These are phyloP conservation scores for Solen grandis DNA, from an alignment of 1,140 invertebrate genomes.

Conservation along the genomic window DNA sequence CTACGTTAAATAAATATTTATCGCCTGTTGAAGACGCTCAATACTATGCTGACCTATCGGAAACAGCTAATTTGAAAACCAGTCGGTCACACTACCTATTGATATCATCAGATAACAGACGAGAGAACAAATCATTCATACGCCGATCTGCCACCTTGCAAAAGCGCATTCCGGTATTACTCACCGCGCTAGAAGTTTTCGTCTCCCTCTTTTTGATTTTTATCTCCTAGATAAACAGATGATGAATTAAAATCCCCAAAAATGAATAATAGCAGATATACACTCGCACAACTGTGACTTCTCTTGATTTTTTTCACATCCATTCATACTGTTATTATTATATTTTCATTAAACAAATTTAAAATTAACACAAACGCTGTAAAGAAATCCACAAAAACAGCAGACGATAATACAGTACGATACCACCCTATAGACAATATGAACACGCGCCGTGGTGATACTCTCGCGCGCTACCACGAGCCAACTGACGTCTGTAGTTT, in stretches of 20 bases:
- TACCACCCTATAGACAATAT: not conserved
- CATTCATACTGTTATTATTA: not conserved
- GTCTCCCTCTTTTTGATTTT: not conserved
- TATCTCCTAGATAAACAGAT: constrained; percentile 30
- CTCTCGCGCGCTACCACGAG: constrained; percentile 31
- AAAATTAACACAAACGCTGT: not conserved
- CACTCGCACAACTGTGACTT: constrained; percentile 12
- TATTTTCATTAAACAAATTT: not conserved
- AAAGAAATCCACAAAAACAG: not conserved
- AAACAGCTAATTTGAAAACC: constrained; percentile 14
- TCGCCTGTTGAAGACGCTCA: not conserved
- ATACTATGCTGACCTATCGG: not conserved
- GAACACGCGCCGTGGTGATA: constrained; percentile 38
- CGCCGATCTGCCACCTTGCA: not conserved
- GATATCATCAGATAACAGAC: not conserved
- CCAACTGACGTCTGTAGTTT: constrained; percentile 10
- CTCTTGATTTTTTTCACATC: not conserved
- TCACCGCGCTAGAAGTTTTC: not conserved
- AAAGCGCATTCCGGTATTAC: constrained; percentile 3
- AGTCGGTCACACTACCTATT: not conserved
- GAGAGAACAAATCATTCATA: not conserved
- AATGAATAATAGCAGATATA: constrained; percentile 20
- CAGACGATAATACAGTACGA: not conserved
- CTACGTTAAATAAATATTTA: not conserved
- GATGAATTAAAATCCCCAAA: constrained; percentile 31